These are phyloP conservation scores for Eupelmus urozonus DNA, from an alignment of 2,888 invertebrate species.

Conservation along the genomic window DNA sequence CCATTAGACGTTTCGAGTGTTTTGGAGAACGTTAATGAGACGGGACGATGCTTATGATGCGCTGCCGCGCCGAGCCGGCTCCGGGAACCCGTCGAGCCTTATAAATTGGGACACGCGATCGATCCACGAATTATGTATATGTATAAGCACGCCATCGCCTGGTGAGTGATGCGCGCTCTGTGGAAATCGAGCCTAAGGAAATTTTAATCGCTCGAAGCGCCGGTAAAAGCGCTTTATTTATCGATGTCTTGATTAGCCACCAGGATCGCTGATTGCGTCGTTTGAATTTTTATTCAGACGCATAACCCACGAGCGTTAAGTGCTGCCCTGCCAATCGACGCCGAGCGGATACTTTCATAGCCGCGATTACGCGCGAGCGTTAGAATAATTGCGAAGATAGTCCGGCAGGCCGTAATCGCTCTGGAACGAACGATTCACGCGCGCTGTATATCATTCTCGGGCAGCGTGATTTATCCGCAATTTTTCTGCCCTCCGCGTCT, in stretches of 20 bases:
- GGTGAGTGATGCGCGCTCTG: constrained; percentile 39
- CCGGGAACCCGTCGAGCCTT: no score
- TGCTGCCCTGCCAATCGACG: no score
- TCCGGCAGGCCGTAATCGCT: no score
- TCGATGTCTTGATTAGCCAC: neutral
- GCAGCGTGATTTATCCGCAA: constrained; percentile 48
- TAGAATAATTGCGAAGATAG: no score
- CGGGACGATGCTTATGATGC: constrained; percentile 12
- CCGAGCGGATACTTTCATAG: no score
- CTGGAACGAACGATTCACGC: no score
- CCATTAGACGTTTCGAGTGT: constrained; percentile 51
- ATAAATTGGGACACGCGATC: constrained; percentile 13
- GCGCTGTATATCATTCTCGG: constrained; percentile 46
- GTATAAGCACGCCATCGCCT: no score
- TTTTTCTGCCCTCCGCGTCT: constrained; percentile 22
- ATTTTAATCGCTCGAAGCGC: neutral
- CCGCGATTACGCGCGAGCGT: no score
- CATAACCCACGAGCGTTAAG: no score
- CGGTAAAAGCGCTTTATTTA: neutral
- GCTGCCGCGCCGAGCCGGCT: constrained; percentile 20
- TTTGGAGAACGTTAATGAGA: constrained; percentile 54
- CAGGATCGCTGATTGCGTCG: neutral
- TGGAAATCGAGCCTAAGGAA: constrained; percentile 42
- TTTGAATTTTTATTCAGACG: no score
- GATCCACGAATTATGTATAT: constrained; percentile 37